Evolutionary conservation across 2,888 invertebrate genomes (phyloP).

Genomic region (Octonoba sinensis): DNA sequence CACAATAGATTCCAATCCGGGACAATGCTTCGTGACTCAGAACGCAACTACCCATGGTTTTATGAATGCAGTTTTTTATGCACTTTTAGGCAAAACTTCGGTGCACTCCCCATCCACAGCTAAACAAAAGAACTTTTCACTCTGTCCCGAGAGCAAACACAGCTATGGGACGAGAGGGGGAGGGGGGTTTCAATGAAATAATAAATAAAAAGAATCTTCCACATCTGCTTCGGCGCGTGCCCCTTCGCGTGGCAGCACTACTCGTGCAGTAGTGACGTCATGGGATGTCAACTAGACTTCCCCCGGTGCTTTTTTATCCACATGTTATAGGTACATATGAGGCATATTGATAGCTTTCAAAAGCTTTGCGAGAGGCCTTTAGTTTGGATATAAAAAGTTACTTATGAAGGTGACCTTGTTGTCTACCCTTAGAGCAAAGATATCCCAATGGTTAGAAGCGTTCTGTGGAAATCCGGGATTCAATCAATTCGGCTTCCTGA

Average conservation of each 20-base stretch:
- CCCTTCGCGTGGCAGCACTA: slow-evolving; percentile 47
- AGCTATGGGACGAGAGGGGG: slow-evolving; percentile 27
- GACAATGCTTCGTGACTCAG: slow-evolving; percentile 41
- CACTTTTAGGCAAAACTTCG: slow-evolving; percentile 27
- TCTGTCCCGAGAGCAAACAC: slow-evolving; percentile 44
- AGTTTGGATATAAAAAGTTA: too few relatives aligned
- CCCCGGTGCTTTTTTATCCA: too few relatives aligned
- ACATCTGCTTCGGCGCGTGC: slow-evolving; percentile 34
- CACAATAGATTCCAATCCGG: slow-evolving; percentile 29
- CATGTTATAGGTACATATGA: too few relatives aligned
- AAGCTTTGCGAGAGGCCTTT: too few relatives aligned
- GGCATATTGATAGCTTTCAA: too few relatives aligned
- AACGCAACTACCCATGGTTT: slow-evolving; percentile 7
- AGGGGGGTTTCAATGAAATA: neutral
- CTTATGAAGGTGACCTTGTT: slow-evolving; percentile 16
- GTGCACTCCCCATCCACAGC: neutral
- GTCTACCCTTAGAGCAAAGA: neutral
- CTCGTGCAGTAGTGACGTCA: slow-evolving; percentile 34
- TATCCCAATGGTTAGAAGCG: too few relatives aligned
- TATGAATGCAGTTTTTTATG: slow-evolving; percentile 25
- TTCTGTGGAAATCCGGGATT: too few relatives aligned
- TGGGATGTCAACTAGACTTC: neutral
- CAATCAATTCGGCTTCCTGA: too few relatives aligned
- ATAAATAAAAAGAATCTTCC: slow-evolving; percentile 21
- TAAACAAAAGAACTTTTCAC: slow-evolving; percentile 25